A percentile compares a stretch with the other conserved stretches of the same genome.
Evolutionary conservation across 2,888 invertebrate species (phyloP).

Genomic region (Drosophila antonietae): DNA sequence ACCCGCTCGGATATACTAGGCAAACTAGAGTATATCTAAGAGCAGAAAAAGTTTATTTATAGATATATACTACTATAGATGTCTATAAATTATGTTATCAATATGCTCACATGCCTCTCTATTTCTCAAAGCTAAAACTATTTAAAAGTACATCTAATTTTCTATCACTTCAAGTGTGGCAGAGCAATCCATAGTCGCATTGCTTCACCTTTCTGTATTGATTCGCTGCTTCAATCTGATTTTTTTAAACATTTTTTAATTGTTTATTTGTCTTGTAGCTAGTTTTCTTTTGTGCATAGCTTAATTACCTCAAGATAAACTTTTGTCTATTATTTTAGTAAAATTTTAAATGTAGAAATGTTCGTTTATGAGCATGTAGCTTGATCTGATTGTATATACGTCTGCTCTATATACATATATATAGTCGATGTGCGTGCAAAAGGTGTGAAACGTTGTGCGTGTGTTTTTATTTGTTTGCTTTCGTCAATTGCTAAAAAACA

Average conservation of each 20-base stretch:
- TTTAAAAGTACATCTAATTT: not conserved
- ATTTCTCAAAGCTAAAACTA: not conserved
- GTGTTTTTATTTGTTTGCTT: constrained; percentile 66
- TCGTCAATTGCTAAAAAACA: constrained; percentile 70
- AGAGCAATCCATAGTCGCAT: not conserved
- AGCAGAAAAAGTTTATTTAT: no score
- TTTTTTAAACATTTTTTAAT: not conserved
- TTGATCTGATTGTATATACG: constrained; percentile 23
- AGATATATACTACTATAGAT: no score
- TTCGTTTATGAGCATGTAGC: constrained; percentile 15
- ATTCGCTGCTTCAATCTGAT: not conserved
- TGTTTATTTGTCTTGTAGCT: constrained; percentile 36
- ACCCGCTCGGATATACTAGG: no score
- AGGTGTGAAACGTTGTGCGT: constrained; percentile 64
- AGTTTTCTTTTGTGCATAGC: constrained; percentile 28
- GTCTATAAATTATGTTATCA: no score
- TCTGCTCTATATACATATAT: not conserved
- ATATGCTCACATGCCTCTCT: no score
- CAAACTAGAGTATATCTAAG: no score
- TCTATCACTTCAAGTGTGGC: not conserved
- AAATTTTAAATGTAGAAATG: constrained; percentile 41
- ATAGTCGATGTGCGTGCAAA: constrained; percentile 36
- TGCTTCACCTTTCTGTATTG: not conserved
- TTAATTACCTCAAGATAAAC: constrained; percentile 39
- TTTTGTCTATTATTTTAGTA: constrained; percentile 33